Evolutionary conservation across 1,140 invertebrate genomes (phyloP).

Genomic region (Linepithema humile): DNA sequence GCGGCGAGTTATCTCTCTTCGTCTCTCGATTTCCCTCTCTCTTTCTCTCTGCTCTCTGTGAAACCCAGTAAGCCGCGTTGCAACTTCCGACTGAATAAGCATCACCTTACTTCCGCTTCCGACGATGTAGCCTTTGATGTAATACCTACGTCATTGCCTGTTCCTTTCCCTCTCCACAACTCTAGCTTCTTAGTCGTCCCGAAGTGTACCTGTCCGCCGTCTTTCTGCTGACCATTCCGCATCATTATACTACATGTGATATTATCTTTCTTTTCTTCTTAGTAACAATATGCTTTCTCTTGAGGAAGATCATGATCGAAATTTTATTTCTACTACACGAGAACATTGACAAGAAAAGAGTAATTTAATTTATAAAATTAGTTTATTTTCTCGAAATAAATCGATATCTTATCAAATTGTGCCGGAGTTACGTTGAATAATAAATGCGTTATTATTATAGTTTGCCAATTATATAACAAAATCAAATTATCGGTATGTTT

Average conservation of each 20-base stretch:
- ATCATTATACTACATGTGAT: background rate
- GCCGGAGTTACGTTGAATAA: background rate
- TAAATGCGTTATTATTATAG: background rate
- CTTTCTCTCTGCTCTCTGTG: slow-evolving; percentile 50
- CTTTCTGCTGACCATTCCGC: slow-evolving; percentile 1
- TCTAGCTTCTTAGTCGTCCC: background rate
- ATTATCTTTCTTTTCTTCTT: background rate
- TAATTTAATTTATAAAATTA: background rate
- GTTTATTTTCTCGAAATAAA: background rate
- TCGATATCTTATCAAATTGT: background rate
- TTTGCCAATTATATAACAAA: background rate
- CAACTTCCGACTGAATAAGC: slow-evolving; percentile 82
- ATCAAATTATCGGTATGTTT: background rate
- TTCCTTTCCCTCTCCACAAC: slow-evolving; percentile 7
- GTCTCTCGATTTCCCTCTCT: slow-evolving; percentile 46
- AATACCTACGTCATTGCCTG: slow-evolving; percentile 71
- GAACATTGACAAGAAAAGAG: background rate
- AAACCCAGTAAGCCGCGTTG: slow-evolving; percentile 77
- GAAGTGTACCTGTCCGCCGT: background rate
- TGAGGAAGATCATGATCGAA: background rate
- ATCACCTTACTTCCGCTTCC: slow-evolving; percentile 79
- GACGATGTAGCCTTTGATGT: slow-evolving; percentile 80
- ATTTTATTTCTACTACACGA: background rate
- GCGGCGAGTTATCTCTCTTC: slow-evolving; percentile 14
- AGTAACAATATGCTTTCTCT: background rate